Evolutionary conservation across 2,888 invertebrate species (phyloP).

Genomic region (Kuschelorhynchus macadamiae): DNA sequence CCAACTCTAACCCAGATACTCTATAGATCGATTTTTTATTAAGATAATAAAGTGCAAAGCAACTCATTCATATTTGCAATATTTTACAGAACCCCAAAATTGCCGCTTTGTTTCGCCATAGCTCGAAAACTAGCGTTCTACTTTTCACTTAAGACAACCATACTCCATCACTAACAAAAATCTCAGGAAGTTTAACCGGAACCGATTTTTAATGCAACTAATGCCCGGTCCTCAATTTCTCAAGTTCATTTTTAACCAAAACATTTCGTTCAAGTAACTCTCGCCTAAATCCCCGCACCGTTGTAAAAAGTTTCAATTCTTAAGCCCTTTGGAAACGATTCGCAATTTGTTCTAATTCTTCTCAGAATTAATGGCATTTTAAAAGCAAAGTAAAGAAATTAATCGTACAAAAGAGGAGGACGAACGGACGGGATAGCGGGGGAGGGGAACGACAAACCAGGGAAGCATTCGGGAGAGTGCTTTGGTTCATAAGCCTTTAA

Average conservation of each 20-base stretch:
- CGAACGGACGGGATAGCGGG: conserved; percentile 27
- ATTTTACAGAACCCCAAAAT: too few species aligned
- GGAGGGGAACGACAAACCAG: background rate
- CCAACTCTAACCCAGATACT: too few species aligned
- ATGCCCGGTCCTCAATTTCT: background rate
- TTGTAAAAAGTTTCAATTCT: conserved; percentile 46
- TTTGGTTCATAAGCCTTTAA: too few species aligned
- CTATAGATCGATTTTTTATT: too few species aligned
- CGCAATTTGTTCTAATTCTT: conserved; percentile 52
- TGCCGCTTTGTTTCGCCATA: too few species aligned
- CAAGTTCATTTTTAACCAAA: background rate
- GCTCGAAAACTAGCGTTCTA: too few species aligned
- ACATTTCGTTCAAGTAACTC: background rate
- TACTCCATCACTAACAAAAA: too few species aligned
- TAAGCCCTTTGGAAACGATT: conserved; percentile 48
- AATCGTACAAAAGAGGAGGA: conserved; percentile 49
- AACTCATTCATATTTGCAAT: too few species aligned
- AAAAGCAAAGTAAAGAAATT: conserved; percentile 53
- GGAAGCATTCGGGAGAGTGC: background rate
- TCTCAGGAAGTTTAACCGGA: too few species aligned
- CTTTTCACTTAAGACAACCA: too few species aligned
- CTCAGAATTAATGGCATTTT: conserved; percentile 52
- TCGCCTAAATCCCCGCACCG: background rate
- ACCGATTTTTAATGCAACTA: too few species aligned
- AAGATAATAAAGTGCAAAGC: too few species aligned